A percentile compares a stretch with the other conserved stretches of the same genome.
phyloP scores from a whole-genome alignment of 2,888 invertebrate species.

The Agrotis segetum region DNA sequence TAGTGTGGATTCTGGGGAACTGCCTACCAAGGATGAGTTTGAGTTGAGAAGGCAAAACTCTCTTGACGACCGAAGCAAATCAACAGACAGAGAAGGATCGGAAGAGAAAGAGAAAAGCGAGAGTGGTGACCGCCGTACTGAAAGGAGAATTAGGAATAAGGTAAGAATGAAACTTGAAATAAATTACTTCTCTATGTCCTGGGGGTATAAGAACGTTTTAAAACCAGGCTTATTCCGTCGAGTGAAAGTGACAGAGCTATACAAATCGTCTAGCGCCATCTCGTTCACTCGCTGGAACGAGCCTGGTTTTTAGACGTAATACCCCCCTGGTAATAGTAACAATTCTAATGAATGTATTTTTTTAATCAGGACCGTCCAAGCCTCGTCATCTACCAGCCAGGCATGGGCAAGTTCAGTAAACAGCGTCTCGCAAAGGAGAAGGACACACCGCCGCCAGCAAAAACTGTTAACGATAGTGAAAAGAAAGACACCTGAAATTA shows the following conservation, averaged over 20 bases:
- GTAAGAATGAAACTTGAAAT: constrained; percentile 74
- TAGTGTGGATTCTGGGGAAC: constrained; percentile 84
- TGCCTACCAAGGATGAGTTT: constrained; percentile 77
- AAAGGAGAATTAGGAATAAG: constrained; percentile 93
- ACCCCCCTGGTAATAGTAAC: constrained; percentile 14
- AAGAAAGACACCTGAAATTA: constrained; percentile 89
- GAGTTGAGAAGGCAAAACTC: constrained; percentile 90
- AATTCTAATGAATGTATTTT: constrained; percentile 25
- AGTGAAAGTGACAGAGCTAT: no score
- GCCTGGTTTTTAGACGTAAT: no score
- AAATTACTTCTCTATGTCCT: constrained; percentile 17
- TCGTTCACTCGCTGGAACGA: no score
- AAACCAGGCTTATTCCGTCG: no score
- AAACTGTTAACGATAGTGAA: constrained; percentile 85
- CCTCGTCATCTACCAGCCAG: constrained; percentile 97
- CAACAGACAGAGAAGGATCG: constrained; percentile 89
- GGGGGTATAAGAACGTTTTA: neutral
- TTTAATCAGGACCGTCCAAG: constrained; percentile 95
- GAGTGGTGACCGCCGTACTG: constrained; percentile 90
- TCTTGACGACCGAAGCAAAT: constrained; percentile 90
- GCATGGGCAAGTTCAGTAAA: constrained; percentile 95
- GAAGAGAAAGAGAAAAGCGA: constrained; percentile 89
- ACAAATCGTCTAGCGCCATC: no score
- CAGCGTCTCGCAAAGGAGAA: constrained; percentile 91
- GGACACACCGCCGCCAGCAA: constrained; percentile 75